Evolutionary conservation across 2,888 invertebrate genomes (phyloP).

Genomic region (Melipona beecheii): DNA sequence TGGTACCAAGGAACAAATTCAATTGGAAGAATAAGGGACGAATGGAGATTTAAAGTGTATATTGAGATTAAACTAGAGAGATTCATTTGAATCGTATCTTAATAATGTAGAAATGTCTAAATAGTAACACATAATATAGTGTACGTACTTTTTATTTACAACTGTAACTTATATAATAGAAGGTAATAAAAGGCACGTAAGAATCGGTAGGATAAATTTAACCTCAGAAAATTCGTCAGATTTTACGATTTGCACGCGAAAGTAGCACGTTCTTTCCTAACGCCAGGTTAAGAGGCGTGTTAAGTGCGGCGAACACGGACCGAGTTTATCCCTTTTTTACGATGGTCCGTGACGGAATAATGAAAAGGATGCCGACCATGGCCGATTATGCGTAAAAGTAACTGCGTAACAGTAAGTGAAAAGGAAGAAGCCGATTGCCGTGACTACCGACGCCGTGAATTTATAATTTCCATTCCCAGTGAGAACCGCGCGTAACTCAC

Average conservation of each 20-base stretch:
- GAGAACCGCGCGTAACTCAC: not conserved
- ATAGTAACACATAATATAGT: too few species aligned
- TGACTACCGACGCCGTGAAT: slow-evolving; percentile 37
- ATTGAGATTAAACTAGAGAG: too few species aligned
- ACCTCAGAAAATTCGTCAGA: slow-evolving; percentile 11
- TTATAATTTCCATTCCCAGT: slow-evolving; percentile 31
- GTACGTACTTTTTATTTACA: too few species aligned
- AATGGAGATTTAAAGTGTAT: too few species aligned
- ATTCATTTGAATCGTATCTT: too few species aligned
- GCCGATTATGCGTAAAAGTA: slow-evolving; percentile 47
- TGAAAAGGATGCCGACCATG: slow-evolving; percentile 42
- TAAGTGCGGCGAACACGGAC: slow-evolving; percentile 4
- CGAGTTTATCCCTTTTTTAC: slow-evolving; percentile 43
- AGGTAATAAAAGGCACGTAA: not conserved
- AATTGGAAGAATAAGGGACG: too few species aligned
- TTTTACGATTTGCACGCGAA: slow-evolving; percentile 11
- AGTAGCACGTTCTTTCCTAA: slow-evolving; percentile 13
- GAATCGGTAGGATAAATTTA: not conserved
- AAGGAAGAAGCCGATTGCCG: slow-evolving; percentile 41
- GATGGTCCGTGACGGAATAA: slow-evolving; percentile 26
- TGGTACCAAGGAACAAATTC: too few species aligned
- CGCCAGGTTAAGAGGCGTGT: slow-evolving; percentile 23
- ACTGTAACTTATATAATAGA: too few species aligned
- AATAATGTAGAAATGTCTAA: too few species aligned
- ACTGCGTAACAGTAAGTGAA: slow-evolving; percentile 45